Evolutionary conservation across 2,113 vertebrate species (phyloP), one percentile per base, ranked within the genome.

Genomic region (Mormyrus lacerda): DNA sequence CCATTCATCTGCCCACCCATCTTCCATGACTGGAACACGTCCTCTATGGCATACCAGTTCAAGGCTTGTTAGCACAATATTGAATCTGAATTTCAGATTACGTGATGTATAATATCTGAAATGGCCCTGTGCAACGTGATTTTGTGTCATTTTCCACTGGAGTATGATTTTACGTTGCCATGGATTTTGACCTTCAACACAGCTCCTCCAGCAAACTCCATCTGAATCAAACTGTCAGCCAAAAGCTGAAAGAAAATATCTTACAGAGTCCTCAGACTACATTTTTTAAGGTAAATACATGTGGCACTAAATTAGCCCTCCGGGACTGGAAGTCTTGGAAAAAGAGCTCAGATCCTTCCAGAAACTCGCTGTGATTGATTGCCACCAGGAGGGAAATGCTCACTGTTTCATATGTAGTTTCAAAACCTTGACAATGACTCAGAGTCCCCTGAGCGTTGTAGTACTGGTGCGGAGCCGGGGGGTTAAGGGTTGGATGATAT

Each of bases 351-450:
- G 4, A 19, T 39, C 15, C 88, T 88, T 79, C 55, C 87, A 87
- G 86, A 58, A 39, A 55, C 50, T 55, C 39, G 35, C 51, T 24
- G 19, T 88, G 88, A 88, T 53, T 79, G 47, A 88, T 88, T 21
- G 88, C 19, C 65, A 79, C 24, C 45, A 39, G 88, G 69, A 73
- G 50, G 50, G 88, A 53, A 79, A 88, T 19, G 88, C 88, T 53
- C 31, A 35, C 27, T 79, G 47, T 73, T 79, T 79, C 69, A 76
- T 53, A 19, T 79, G 24, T 51, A 76, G 88, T 82, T 88, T 73
- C 47, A 48, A 50, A 88, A 53, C 47, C 88, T 17, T 88, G 88
- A 82, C 88, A 53, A 47, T 82, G 69, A 76, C 31, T 88, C 88
- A 88, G 42, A 82, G 69, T 51, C 69, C 88, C 69, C 69, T 1